Evolutionary conservation across 2,888 invertebrate genomes (phyloP).

Genomic region (Parelbella ahira): DNA sequence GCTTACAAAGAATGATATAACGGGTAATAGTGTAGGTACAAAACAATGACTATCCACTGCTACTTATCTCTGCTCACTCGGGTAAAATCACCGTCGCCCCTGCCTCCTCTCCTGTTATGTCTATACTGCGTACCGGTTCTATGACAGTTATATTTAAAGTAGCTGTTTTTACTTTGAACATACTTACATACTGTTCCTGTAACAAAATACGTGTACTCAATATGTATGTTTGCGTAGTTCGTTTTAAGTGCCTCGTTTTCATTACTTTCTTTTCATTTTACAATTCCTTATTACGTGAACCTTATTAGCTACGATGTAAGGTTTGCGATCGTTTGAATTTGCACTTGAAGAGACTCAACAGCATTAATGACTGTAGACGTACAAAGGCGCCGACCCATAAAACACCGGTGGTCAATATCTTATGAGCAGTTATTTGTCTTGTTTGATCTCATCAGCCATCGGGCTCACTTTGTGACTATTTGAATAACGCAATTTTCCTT

Average conservation of each 20-base stretch:
- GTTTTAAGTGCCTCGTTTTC: background rate
- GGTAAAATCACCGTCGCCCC: too few relatives aligned
- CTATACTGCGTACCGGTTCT: too few relatives aligned
- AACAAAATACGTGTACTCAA: conserved; percentile 8
- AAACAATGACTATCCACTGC: too few relatives aligned
- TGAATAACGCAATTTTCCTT: conserved; percentile 3
- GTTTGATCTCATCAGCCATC: conserved; percentile 19
- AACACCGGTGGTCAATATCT: conserved; percentile 28
- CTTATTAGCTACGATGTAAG: background rate
- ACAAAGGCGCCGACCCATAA: conserved; percentile 29
- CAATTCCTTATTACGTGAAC: background rate
- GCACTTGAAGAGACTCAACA: background rate
- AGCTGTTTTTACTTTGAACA: conserved; percentile 3
- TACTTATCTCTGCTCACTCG: too few relatives aligned
- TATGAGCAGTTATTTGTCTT: conserved; percentile 27
- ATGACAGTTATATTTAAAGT: conserved; percentile 3
- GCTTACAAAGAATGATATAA: too few relatives aligned
- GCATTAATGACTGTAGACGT: conserved; percentile 22
- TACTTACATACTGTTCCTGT: too few relatives aligned
- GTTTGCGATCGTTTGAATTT: background rate
- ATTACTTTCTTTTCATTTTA: background rate
- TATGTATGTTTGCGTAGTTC: conserved; percentile 9
- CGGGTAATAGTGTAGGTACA: too few relatives aligned
- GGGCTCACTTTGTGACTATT: conserved; percentile 23
- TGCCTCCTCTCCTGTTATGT: too few relatives aligned